Conservation (phyloP, 2,888 invertebrate genomes). For the Lasioglossum marginatum region DNA sequence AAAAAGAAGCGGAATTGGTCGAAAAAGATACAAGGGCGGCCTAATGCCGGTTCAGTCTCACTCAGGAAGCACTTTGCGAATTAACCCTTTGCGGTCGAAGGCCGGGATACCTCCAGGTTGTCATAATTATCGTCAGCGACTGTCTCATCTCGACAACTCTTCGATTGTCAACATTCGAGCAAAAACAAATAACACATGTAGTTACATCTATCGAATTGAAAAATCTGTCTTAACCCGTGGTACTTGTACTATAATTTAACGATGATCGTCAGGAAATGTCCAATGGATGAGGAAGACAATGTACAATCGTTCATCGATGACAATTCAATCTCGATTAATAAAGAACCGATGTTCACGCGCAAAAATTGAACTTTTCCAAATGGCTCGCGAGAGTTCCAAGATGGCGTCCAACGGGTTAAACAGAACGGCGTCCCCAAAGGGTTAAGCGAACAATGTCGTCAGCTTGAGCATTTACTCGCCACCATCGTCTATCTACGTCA, state of each 20-base stretch:
- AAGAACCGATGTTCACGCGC: neutral
- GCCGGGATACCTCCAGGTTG: constrained; percentile 27
- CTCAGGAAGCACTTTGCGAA: constrained; percentile 51
- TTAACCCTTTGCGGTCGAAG: constrained; percentile 58
- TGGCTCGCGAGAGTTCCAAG: neutral
- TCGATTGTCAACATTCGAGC: neutral
- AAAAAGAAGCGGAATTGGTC: constrained; percentile 57
- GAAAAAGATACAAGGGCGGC: constrained; percentile 47
- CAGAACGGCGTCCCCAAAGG: constrained; percentile 47
- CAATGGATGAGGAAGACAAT: neutral
- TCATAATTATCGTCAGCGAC: neutral
- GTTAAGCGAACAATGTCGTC: constrained; percentile 44
- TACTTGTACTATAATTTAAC: neutral
- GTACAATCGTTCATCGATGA: neutral
- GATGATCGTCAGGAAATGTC: neutral
- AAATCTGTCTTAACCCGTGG: neutral
- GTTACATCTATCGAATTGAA: neutral
- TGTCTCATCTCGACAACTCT: neutral
- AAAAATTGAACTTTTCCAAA: neutral
- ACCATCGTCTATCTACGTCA: constrained; percentile 60
- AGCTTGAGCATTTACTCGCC: constrained; percentile 60
- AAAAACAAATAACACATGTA: constrained; percentile 28
- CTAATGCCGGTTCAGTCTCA: constrained; percentile 55
- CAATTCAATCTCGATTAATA: neutral
- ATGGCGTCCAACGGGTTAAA: constrained; percentile 10